A percentile compares a stretch with the other conserved stretches of the same genome.
Evolutionary conservation across 2,797 vertebrate species (phyloP).

Genomic region (Petrocephalus sullivani): DNA sequence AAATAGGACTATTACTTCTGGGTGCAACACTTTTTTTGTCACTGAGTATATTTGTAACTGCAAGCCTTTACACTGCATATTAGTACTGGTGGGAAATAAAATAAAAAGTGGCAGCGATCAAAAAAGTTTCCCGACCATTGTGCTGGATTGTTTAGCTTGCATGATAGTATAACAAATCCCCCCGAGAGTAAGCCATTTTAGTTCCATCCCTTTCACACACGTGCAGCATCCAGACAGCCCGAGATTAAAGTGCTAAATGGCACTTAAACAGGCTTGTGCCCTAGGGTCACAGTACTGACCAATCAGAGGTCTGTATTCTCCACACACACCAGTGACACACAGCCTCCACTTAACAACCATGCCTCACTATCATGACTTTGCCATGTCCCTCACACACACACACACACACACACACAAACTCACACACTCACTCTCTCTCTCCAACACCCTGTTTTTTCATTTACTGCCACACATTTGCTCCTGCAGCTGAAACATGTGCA

Average conservation of each 20-base stretch:
- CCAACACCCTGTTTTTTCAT: not conserved
- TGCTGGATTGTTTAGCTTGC: not conserved
- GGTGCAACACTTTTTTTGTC: too few species aligned
- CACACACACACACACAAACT: not conserved
- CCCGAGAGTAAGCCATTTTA: not conserved
- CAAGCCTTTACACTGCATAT: not conserved
- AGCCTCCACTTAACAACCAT: not conserved
- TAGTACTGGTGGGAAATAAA: not conserved
- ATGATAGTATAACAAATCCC: not conserved
- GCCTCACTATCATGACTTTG: not conserved
- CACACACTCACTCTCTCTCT: not conserved
- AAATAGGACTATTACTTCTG: too few species aligned
- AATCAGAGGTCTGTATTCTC: not conserved
- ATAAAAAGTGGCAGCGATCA: not conserved
- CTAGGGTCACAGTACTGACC: not conserved
- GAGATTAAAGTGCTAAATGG: constrained; percentile 9
- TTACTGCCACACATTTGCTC: not conserved
- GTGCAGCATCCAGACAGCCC: not conserved
- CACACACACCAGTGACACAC: not conserved
- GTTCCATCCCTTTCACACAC: not conserved
- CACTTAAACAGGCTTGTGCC: not conserved
- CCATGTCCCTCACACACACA: not conserved
- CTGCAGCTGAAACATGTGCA: constrained; percentile 11
- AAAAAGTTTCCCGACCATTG: not conserved
- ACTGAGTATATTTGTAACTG: not conserved